Evolutionary conservation across 2,113 vertebrate species (phyloP), one percentile per base, ranked within the genome.

Genomic region (Engystomops pustulosus): DNA sequence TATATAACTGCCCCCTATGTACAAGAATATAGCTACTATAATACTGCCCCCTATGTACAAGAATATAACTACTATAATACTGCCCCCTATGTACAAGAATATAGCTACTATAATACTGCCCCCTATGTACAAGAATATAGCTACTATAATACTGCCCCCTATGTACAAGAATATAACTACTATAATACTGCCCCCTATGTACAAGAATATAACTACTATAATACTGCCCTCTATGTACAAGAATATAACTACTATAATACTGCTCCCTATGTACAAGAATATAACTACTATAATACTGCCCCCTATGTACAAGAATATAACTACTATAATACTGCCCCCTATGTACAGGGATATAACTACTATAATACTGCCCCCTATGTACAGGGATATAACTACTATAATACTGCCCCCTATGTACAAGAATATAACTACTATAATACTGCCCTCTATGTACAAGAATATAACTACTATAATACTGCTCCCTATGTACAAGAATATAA

Each of bases 191-290:
- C 49, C n/a, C n/a, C 51, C 20, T 53, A 7, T 53, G 17, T 53
- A 53, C 51, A 53, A 53, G 18, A 53, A 53, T 53, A 53, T 53
- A 53, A 53, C 51, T 53, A 53, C 51, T 53, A 53, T 53, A 58
- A 58, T 58, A 58, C 53, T 58, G n/a, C 53, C 25, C 20, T n/a
- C n/a, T 25, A 58, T 58, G n/a, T 23, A 58, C 53, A 23, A 23
- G 53, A 58, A 25, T 58, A 58, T 58, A 58, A 58, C 53, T 58
- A 58, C 53, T 58, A 58, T 58, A 58, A 58, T 58, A 58, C 53
- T 25, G 53, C 53, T 10, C n/a, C 53, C 55, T 60, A 12, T 60
- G 3, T 11, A 27, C 55, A 53, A 53, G 51, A 53, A 53, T 53
- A 53, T 53, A 53, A 53, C 51, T 53, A 53, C 47, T 53, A 53